phyloP scores from a whole-genome alignment of 2,888 invertebrate genomes.

The Aspidiotus rigidus region DNA sequence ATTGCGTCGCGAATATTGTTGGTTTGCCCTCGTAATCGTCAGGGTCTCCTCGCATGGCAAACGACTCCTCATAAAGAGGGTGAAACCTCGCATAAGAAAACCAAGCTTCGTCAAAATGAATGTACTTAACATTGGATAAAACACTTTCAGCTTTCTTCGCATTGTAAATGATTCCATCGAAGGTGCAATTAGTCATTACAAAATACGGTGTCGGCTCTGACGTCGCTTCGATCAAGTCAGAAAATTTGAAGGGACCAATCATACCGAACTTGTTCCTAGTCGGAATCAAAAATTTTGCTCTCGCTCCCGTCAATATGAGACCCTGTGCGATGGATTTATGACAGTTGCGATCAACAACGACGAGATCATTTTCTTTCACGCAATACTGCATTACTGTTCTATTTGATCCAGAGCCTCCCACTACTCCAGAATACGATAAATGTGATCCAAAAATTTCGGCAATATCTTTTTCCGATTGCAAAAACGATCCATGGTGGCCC shows the following conservation, averaged over 20 bases:
- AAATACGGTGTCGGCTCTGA: not conserved
- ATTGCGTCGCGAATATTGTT: not conserved
- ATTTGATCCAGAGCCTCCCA: not conserved
- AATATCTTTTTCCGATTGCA: not conserved
- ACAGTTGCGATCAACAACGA: not conserved
- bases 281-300: slow-evolving; percentile 1
- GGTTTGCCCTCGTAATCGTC: not conserved
- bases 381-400: not conserved
- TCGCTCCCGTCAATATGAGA: not conserved
- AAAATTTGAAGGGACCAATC: not conserved
- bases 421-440: slow-evolving; percentile 5
- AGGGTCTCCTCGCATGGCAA: not conserved
- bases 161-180: not conserved
- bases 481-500: not conserved
- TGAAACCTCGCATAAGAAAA: not conserved
- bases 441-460: not conserved
- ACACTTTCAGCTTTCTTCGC: not conserved
- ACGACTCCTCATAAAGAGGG: not conserved
- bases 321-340: not conserved
- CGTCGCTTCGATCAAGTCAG: not conserved
- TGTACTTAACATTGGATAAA: not conserved
- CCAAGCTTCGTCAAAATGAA: not conserved
- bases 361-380: not conserved
- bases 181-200: not conserved
- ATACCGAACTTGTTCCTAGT: not conserved